Percentiles rank a stretch among this genome's conserved stretches.
These are phyloP conservation scores for Ptilodon capucinus DNA, from an alignment of 2,888 invertebrate genomes.

Conservation along the genomic window DNA sequence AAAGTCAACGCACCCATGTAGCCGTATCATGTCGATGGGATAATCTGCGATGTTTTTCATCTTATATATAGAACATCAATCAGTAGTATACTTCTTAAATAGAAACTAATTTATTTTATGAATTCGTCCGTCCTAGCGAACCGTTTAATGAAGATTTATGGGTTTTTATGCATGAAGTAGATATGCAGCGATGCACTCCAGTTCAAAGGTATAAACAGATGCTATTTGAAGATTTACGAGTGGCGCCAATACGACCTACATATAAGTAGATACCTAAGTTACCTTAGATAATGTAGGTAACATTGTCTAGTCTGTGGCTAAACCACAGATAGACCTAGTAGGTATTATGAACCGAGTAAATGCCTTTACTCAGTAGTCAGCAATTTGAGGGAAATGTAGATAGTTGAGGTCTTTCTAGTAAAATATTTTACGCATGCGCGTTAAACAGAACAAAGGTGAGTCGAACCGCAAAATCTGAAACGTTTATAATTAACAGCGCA, in stretches of 20 bases:
- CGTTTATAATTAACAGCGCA: slow-evolving; percentile 7
- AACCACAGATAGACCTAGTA: no score
- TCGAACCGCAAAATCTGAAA: neutral
- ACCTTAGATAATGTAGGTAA: no score
- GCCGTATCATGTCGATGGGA: slow-evolving; percentile 17
- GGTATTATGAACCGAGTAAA: no score
- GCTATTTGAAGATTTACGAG: slow-evolving; percentile 32
- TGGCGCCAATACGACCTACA: slow-evolving; percentile 1
- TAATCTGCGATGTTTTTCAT: slow-evolving; percentile 15
- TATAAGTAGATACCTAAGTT: no score
- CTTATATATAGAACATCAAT: slow-evolving; percentile 52
- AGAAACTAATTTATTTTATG: slow-evolving; percentile 33
- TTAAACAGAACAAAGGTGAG: neutral
- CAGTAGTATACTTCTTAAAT: slow-evolving; percentile 39
- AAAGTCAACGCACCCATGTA: slow-evolving; percentile 36
- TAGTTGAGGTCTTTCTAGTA: no score
- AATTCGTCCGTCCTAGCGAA: slow-evolving; percentile 21
- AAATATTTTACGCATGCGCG: no score
- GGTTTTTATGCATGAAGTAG: slow-evolving; percentile 10
- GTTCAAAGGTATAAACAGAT: slow-evolving; percentile 19
- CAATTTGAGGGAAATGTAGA: no score
- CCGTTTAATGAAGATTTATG: slow-evolving; percentile 49
- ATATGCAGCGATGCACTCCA: slow-evolving; percentile 37
- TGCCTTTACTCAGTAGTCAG: no score
- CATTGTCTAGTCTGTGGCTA: no score